A percentile compares a stretch with the other conserved stretches of the same genome.
Evolutionary conservation across 2,113 vertebrate species (phyloP).

Genomic region (Felis chaus): DNA sequence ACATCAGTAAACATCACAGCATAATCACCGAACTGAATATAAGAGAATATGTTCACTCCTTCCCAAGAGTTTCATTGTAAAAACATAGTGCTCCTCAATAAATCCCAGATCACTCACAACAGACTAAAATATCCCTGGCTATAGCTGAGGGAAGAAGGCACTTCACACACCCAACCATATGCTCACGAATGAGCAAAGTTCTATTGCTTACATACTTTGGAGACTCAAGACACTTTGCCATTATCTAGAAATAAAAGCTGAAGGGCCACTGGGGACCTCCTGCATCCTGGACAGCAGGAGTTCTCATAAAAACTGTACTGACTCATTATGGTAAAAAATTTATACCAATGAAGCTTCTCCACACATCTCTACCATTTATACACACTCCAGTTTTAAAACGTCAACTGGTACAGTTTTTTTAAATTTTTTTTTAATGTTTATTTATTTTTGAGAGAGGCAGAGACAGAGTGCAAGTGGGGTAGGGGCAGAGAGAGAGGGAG

Average conservation of each 20-base stretch:
- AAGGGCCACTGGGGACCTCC: neutral
- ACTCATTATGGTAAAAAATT: constrained; percentile 22
- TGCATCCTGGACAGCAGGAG: neutral
- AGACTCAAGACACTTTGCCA: neutral
- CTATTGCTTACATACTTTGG: neutral
- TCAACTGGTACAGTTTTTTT: neutral
- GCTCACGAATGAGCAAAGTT: neutral
- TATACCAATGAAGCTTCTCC: neutral
- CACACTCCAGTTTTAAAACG: neutral
- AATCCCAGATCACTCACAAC: neutral
- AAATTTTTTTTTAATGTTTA: no score
- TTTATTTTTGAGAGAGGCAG: no score
- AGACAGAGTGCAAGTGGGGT: no score
- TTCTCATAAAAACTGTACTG: constrained; percentile 41
- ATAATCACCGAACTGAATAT: neutral
- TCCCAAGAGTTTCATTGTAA: neutral
- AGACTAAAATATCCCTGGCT: neutral
- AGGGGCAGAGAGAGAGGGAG: no score
- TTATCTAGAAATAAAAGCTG: neutral
- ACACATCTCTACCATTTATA: neutral
- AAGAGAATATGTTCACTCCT: neutral
- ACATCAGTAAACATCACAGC: neutral
- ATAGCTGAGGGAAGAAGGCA: neutral
- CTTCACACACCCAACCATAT: neutral
- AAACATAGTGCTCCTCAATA: neutral